A percentile compares a stretch with the other conserved stretches of the same genome.
These are phyloP conservation scores for Siniperca chuatsi DNA, from an alignment of 2,113 vertebrate genomes.

Conservation along the genomic window DNA sequence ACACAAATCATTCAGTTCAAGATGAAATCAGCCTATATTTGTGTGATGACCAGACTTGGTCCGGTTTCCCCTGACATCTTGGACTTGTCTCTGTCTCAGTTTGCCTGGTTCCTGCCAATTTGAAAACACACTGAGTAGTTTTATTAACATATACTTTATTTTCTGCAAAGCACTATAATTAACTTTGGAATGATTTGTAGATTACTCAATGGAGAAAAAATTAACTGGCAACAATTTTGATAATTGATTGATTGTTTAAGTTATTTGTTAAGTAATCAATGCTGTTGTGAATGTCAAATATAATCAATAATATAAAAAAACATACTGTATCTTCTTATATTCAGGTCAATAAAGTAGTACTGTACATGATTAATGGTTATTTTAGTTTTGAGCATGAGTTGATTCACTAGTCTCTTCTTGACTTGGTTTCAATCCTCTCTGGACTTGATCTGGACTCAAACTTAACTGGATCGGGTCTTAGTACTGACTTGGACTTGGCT, in stretches of 20 bases:
- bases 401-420: not conserved
- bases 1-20: not conserved
- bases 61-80: not conserved
- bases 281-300: not conserved
- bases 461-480: conserved; percentile 1
- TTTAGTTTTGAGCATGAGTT: not conserved
- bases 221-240: not conserved
- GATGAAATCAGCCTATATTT: not conserved
- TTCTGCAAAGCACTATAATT: not conserved
- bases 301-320: not conserved
- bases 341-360: not conserved
- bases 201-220: not conserved
- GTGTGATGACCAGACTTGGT: not conserved
- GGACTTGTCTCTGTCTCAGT: not conserved
- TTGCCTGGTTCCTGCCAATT: not conserved
- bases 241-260: not conserved
- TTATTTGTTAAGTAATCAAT: no score
- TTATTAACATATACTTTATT: not conserved
- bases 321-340: not conserved
- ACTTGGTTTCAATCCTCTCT: not conserved
- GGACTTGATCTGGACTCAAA: conserved; percentile 17
- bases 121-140: not conserved
- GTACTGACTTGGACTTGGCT: not conserved
- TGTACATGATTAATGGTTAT: not conserved
- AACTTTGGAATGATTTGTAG: not conserved